These are phyloP conservation scores for Gallinago paraguaiae DNA, from an alignment of 2,113 vertebrate genomes.

Conservation along the genomic window DNA sequence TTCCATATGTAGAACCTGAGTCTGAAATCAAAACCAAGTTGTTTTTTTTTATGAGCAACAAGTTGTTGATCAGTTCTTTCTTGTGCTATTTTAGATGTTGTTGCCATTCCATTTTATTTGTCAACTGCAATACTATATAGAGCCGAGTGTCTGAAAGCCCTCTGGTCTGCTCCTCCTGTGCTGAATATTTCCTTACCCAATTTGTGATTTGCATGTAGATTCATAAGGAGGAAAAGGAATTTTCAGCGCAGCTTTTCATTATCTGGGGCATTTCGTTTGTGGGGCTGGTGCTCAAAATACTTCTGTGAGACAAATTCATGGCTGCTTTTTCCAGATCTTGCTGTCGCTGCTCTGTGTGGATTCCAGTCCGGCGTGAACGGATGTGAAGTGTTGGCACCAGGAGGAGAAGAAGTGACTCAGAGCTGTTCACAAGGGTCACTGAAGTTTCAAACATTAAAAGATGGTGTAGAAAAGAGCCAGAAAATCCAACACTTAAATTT, in stretches of 20 bases:
- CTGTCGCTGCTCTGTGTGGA: not conserved
- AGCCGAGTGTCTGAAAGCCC: not conserved
- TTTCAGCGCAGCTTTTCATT: not conserved
- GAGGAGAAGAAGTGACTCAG: not conserved
- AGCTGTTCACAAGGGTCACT: not conserved
- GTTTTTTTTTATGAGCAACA: not conserved
- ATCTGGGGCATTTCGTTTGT: not conserved
- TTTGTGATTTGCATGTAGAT: not conserved
- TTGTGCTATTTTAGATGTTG: not conserved
- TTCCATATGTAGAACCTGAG: not conserved
- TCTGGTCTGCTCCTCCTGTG: not conserved
- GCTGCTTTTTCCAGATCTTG: not conserved
- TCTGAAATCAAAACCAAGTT: not conserved
- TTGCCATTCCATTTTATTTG: not conserved
- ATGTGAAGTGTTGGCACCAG: not conserved
- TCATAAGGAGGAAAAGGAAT: not conserved
- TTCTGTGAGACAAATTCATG: not conserved
- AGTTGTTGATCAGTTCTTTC: not conserved
- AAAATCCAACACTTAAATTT: not conserved
- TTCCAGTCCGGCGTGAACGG: not conserved
- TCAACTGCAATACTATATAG: not conserved
- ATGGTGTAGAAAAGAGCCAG: not conserved
- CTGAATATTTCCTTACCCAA: not conserved
- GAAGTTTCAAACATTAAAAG: not conserved
- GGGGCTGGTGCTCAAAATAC: not conserved